A percentile compares a stretch with the other conserved stretches of the same genome.
phyloP scores from a whole-genome alignment of 2,113 vertebrate species.

The Guaruba guarouba region DNA sequence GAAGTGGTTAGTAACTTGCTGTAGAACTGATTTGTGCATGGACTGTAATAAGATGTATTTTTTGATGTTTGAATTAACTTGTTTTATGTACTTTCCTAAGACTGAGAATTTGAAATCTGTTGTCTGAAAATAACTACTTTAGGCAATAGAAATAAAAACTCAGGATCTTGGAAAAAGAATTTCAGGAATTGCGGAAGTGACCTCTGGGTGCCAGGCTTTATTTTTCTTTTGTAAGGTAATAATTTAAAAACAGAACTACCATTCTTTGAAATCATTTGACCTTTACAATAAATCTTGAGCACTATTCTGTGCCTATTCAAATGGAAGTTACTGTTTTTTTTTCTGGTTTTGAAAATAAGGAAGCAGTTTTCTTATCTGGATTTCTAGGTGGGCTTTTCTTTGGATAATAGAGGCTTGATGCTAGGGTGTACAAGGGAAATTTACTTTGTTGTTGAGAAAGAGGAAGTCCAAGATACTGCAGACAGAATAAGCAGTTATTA shows the following conservation, averaged over 20 bases:
- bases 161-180: neutral
- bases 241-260: neutral
- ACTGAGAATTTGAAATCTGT: neutral
- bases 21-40: neutral
- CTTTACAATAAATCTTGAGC: neutral
- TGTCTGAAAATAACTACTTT: neutral
- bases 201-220: neutral
- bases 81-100: neutral
- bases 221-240: neutral
- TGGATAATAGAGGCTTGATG: neutral
- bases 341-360: neutral
- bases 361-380: neutral
- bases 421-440: neutral
- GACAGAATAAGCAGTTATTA: neutral
- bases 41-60: neutral
- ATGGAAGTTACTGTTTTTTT: neutral
- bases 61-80: neutral
- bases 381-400: neutral
- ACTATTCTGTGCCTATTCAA: neutral
- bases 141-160: neutral
- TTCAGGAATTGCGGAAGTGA: neutral
- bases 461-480: neutral
- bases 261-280: neutral
- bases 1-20: neutral
- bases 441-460: neutral